Evolutionary conservation across 2,113 vertebrate genomes (phyloP), one percentile per base, ranked within the genome.

Genomic region (Lichenostomus cassidix): DNA sequence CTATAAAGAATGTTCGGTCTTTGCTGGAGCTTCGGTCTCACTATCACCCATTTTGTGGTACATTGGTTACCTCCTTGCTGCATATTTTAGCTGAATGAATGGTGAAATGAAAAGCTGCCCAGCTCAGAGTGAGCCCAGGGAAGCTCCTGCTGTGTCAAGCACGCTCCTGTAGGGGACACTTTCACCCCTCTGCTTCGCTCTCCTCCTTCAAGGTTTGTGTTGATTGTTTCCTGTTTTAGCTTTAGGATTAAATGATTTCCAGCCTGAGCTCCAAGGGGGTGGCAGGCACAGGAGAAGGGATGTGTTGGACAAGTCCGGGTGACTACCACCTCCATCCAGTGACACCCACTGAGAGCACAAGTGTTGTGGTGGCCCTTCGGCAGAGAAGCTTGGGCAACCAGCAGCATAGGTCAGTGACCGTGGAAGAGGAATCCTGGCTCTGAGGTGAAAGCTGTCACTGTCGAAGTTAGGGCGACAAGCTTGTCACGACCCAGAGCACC

Each of bases 111-210:
- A 47, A 49, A 49, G 47, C 47, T 49, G 20, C 21, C 46, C 11
- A 56, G 31, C 37, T 49, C 20, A 35, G 49, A 9, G 62, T 25
- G 53, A 52, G 52, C 24, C 29, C 15, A 4, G 1, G 10, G 53
- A 31, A 13, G 46, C 6, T 1, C 53, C 31, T 13, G 31, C 33
- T 27, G 17, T 5, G 10, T 29, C 0, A 7, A 67, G 35, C 12
- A 16, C 15, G 10, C 4, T 0, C 6, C 18, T 24, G 28, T 27
- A 15, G 35, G 21, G 37, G 29, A 3, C 3, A 5, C 46, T 20
- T 42, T 22, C 46, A 18, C 21, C 21, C 37, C 71, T 42, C 44
- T 4, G 14, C 46, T 28, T 50, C 46, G 21, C 39, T 27, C 22
- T 60, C 37, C 4, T 77, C 44, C 33, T 69, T 19, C 12, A 14